Evolutionary conservation across 2,113 vertebrate species (phyloP).

Genomic region (Carollia perspicillata): DNA sequence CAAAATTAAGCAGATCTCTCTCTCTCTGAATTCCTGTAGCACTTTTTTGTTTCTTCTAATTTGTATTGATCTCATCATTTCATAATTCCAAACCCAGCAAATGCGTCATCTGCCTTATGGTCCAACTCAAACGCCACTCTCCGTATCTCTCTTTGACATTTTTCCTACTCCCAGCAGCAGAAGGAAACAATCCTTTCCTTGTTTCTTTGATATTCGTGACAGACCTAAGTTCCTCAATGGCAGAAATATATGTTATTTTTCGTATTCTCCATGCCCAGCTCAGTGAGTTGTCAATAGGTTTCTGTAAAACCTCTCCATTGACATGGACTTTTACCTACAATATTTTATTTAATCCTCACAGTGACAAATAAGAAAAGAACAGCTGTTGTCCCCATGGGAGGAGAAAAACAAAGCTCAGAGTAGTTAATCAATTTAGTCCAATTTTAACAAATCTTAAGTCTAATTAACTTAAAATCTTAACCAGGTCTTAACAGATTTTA

Average conservation of each 20-base stretch:
- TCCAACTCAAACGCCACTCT: background rate
- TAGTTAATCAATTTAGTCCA: background rate
- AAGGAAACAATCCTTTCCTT: background rate
- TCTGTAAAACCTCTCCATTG: background rate
- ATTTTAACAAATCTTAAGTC: background rate
- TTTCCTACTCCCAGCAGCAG: background rate
- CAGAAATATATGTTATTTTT: background rate
- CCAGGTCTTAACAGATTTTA: too few relatives aligned
- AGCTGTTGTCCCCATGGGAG: background rate
- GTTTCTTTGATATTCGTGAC: slow-evolving; percentile 4
- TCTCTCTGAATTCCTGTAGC: background rate
- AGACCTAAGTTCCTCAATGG: background rate
- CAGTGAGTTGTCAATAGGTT: background rate
- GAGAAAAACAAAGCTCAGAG: background rate
- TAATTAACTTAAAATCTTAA: background rate
- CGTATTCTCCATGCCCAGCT: background rate
- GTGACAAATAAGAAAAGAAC: background rate
- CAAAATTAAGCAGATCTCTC: background rate
- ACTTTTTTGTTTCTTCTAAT: background rate
- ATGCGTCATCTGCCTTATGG: background rate
- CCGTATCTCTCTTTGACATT: background rate
- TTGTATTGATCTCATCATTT: background rate
- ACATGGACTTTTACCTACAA: background rate
- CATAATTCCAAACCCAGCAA: slow-evolving; percentile 17
- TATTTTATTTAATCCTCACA: slow-evolving; percentile 34